Percentiles rank a stretch among this genome's conserved stretches.
These are phyloP conservation scores for Theonella swinhoei DNA, from an alignment of 37 sponge, comb jelly and placozoan genomes.

Conservation along the genomic window DNA sequence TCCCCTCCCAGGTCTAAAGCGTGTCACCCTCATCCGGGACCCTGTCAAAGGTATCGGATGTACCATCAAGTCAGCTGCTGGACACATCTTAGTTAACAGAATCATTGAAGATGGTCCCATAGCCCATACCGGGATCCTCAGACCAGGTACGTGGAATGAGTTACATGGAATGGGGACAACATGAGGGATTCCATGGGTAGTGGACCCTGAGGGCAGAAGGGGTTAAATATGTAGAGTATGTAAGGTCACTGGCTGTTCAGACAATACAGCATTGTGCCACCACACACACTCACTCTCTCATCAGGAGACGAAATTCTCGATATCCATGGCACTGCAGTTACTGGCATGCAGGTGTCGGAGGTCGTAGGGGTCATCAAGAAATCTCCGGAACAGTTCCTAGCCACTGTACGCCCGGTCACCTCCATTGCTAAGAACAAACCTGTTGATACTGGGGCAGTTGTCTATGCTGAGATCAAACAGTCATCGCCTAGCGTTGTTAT, in stretches of 20 bases:
- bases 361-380: constrained; percentile 53
- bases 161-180: no score
- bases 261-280: no score
- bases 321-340: constrained; percentile 61
- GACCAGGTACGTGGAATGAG: constrained; percentile 59
- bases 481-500: background rate
- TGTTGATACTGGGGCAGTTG: background rate
- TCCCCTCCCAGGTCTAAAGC: constrained; percentile 53
- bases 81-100: constrained; percentile 67
- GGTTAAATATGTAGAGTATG: no score
- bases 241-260: no score
- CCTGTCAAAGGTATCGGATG: constrained; percentile 80
- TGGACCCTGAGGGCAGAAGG: no score
- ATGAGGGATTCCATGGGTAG: no score
- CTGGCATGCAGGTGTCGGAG: constrained; percentile 48
- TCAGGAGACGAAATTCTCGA: constrained; percentile 80
- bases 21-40: constrained; percentile 74
- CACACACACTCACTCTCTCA: constrained; percentile 4
- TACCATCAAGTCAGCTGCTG: constrained; percentile 82
- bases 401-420: constrained; percentile 71
- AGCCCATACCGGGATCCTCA: constrained; percentile 70
- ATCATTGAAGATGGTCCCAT: constrained; percentile 81
- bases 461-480: background rate
- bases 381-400: constrained; percentile 67
- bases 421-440: constrained; percentile 18